A percentile compares a stretch with the other conserved stretches of the same genome.
phyloP scores from a whole-genome alignment of 2,888 invertebrate genomes.

The Blastobasis lacticolella region DNA sequence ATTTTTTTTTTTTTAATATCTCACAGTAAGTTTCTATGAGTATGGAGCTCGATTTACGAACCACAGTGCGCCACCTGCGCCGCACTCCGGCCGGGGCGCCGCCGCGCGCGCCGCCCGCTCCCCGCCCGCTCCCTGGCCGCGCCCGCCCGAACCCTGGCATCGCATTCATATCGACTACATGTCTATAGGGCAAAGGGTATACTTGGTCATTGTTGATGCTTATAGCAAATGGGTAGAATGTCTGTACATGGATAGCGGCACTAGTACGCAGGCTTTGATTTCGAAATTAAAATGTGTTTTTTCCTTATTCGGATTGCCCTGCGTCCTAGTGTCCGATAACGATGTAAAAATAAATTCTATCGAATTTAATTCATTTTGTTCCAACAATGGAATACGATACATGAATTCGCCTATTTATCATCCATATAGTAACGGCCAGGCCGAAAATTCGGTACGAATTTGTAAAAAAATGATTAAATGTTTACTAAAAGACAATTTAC shows the following conservation, averaged over 20 bases:
- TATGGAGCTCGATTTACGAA: too few relatives aligned
- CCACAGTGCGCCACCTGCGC: neutral
- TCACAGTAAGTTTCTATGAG: too few relatives aligned
- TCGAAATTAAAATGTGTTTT: conserved; percentile 5
- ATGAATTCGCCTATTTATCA: conserved; percentile 10
- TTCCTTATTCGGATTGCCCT: conserved; percentile 10
- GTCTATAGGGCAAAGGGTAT: conserved; percentile 5
- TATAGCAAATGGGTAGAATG: conserved; percentile 12
- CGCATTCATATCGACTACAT: conserved; percentile 15
- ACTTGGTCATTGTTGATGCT: conserved; percentile 8
- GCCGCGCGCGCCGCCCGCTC: conserved; percentile 9
- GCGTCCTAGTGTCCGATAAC: too few relatives aligned
- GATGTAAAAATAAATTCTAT: conserved; percentile 7
- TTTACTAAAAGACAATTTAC: conserved; percentile 7
- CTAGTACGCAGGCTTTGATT: conserved; percentile 4
- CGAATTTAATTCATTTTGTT: conserved; percentile 13
- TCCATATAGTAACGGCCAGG: conserved; percentile 5
- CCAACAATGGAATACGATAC: conserved; percentile 9
- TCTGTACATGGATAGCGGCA: conserved; percentile 7
- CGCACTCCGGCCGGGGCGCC: conserved; percentile 4
- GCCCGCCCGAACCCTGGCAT: conserved; percentile 11
- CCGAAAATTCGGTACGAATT: conserved; percentile 7
- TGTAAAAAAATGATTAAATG: conserved; percentile 19
- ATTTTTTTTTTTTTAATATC: too few relatives aligned
- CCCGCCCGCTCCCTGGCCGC: conserved; percentile 14